Evolutionary conservation across 2,888 invertebrate genomes (phyloP), one percentile per base, ranked within the genome.

Genomic region (Torymus tubicola): DNA sequence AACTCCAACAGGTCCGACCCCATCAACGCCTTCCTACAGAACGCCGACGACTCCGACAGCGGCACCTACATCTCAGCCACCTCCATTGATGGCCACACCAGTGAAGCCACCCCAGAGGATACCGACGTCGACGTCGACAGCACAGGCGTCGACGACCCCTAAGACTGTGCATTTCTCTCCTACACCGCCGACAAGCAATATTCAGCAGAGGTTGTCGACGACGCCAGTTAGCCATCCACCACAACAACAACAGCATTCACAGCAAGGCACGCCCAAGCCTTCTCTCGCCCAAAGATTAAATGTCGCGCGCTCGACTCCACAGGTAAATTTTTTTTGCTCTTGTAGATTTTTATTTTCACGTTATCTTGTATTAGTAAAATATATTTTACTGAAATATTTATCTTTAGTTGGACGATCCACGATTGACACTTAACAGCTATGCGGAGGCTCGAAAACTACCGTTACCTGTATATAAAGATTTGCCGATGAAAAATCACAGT

Each of bases 391-490:
- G 21, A 42, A 18, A 10, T 31, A 31, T 55, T 60, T 18, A 65
- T 16, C 73, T 70, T 2, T 58, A 80, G 80, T 0, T 55, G 21
- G 53, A 65, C 3, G 86, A 87, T 74, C 83, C 84, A 14, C 75
- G 85, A 61, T 21, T 77, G 70, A 2, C 81, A 81, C 69, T 87
- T 8, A 69, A 52, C 5, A 71, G 5, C 5, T 82, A 76, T 55
- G 53, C 83, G 10, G 67, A 11, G 1, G 10, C 14, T 8, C 21
- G 83, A 14, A 83, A 82, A n/a, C 78, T 86, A 16, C 71, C 85
- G 0, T 12, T 71, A 11, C 87, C 87, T 0, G 8, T 79, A 0
- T 87, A 87, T 52, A 84, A 83, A 24, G 84, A 84, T 42, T 57
- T 81, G 11, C 82, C 84, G 8, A 61, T 57, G 4, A 77, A 82